Conservation (phyloP, 2,888 invertebrate species). For the Parnassius smintheus region DNA sequence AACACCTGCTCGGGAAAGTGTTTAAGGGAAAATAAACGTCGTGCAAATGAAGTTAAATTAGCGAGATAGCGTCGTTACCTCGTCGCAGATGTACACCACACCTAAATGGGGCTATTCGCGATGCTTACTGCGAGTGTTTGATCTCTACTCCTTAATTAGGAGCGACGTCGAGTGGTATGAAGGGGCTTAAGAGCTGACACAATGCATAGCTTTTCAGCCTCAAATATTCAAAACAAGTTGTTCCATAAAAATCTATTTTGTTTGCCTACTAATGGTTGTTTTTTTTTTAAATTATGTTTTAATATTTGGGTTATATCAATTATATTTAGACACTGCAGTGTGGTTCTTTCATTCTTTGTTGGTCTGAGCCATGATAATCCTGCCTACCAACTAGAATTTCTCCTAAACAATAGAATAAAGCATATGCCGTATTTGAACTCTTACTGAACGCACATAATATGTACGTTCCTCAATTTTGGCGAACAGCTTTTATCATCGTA, state of each 20-base stretch:
- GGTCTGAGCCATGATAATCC: too few species aligned
- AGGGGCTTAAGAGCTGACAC: slow-evolving; percentile 47
- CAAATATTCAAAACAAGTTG: slow-evolving; percentile 53
- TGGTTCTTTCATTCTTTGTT: too few species aligned
- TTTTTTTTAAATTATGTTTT: too few species aligned
- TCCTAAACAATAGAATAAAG: too few species aligned
- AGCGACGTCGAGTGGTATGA: slow-evolving; percentile 69
- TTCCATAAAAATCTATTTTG: slow-evolving; percentile 34
- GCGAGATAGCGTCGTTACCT: slow-evolving; percentile 2
- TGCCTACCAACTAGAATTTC: too few species aligned
- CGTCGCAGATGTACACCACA: slow-evolving; percentile 1
- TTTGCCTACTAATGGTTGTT: slow-evolving; percentile 27
- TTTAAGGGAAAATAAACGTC: background rate
- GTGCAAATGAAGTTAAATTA: slow-evolving; percentile 11
- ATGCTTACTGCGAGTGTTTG: slow-evolving; percentile 16
- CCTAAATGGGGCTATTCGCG: slow-evolving; percentile 18
- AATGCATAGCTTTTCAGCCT: slow-evolving; percentile 53
- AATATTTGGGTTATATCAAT: too few species aligned
- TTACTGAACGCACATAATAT: background rate
- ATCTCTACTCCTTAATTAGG: slow-evolving; percentile 67
- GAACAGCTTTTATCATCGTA: slow-evolving; percentile 35
- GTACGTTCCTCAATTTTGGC: slow-evolving; percentile 26
- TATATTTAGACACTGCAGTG: too few species aligned
- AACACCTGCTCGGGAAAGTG: too few species aligned
- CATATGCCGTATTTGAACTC: background rate